Evolutionary conservation across 2,888 invertebrate species (phyloP), one percentile per base, ranked within the genome.

Genomic region (Eudemis profundana): DNA sequence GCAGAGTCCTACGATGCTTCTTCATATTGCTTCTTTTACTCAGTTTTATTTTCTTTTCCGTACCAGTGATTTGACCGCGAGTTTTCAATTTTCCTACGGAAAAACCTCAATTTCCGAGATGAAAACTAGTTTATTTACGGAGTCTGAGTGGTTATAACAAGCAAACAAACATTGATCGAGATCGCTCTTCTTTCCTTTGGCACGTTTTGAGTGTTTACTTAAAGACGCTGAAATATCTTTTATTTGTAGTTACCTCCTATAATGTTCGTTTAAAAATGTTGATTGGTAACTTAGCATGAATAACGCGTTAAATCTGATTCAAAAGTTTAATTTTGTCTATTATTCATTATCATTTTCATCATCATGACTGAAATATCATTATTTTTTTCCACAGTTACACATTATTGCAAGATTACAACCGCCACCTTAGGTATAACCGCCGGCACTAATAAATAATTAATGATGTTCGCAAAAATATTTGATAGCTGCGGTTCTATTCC

Each of bases 101-200:
- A 53, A 54, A 19, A 29, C 8, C 10, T 40, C 54, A 40, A 49
- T 62, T 56, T 56, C 62, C 62, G 38, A 38, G 21, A 56, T 49
- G 56, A 49, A 61, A 56, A 51, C 27, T 40, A 19, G 54, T 62
- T 62, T 62, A 47, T 56, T 62, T 62, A 54, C 61, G 14, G 17
- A 19, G 33, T 23, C 15, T 17, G 51, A 47, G 40, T 29, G 3
- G 27, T 19, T 40, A 42, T 44, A 33, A 23, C 29, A 50, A 19
- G 44, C 44, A 57, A 36, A 33, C 15, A 56, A 64, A 56, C 17
- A 33, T 44, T 27, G 29, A 57, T 56, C 14, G 56, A 10, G 44
- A 29, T 40, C 14, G 5, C 15, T 54, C 7, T 29, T 42, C 15
- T 27, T 33, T 56, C 40, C 21, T 51, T 3, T 5, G 19, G 15